Base-by-base conservation (phyloP, 2,797 vertebrate genomes). In the Enteromius thamalakanensis region DNA sequence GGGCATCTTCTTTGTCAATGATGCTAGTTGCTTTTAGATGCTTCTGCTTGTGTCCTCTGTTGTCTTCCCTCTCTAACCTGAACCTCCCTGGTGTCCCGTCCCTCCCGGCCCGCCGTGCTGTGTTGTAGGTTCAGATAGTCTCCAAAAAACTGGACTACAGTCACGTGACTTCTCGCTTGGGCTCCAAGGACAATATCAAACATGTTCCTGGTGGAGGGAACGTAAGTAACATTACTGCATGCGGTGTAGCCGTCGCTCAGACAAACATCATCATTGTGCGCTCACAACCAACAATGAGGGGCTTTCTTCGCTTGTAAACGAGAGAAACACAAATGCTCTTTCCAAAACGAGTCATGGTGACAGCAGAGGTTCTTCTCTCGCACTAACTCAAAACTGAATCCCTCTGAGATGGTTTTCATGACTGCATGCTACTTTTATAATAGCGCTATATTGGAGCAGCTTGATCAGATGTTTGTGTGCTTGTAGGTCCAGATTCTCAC, bases 181-280 rank as follows among this genome's bases (percentile, higher is more conserved):
- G 98, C 91, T 99, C 98, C 95, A 99, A 98, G 97, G 98, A 99
- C 94, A 99, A 99, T 96, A 96, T 99, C 93, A 99, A 99, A 96
- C 97, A 99, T 96, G 95, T 98, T 95, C 97, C 98, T 95, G 97
- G 98, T 95, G 98, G 98, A 95, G 98, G 98, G 95, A 98, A 98
- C 93, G 98, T 99, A 97, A 98, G 98, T 95, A 94, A 87, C 72
- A 80, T 34, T 37, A 34, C 42, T 86, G 87, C 87, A 87, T 82
- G 78, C 34, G 65, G 60, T 62, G 71, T 62, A 82, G 80, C 69
- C 58, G 32, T 49, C 47, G 15, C 71, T 65, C 80, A 72, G 62
- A 26, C 67, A 76, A 81, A 77, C 72, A 53, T 67, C 6, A 65
- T 65, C 71, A 82, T 67, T 82, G 71, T 75, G 51, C 49, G 0